Evolutionary conservation across 2,797 vertebrate genomes (phyloP).

Genomic region (Cetoscarus ocellatus): DNA sequence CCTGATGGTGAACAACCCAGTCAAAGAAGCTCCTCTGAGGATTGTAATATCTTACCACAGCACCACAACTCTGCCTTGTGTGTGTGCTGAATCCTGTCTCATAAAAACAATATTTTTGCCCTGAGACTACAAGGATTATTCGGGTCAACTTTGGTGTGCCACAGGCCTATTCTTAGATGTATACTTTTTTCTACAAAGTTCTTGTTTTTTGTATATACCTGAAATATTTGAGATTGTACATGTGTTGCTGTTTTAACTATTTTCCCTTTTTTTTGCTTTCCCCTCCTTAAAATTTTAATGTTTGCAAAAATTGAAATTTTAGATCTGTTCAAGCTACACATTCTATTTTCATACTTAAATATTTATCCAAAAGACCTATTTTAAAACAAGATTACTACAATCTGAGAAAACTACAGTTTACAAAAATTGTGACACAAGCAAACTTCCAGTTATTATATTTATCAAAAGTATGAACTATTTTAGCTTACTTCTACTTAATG

Average conservation of each 20-base stretch:
- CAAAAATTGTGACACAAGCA: constrained; percentile 10
- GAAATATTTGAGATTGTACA: constrained; percentile 59
- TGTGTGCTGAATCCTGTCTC: constrained; percentile 67
- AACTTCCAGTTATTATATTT: constrained; percentile 44
- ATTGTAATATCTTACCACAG: constrained; percentile 57
- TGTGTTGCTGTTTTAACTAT: constrained; percentile 43
- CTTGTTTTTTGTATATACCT: constrained; percentile 66
- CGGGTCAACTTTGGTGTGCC: constrained; percentile 38
- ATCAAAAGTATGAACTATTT: constrained; percentile 18
- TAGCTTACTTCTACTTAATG: constrained; percentile 27
- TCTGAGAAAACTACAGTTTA: constrained; percentile 26
- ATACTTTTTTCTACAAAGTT: constrained; percentile 61
- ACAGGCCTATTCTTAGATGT: constrained; percentile 55
- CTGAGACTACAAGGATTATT: constrained; percentile 21
- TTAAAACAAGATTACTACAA: constrained; percentile 49
- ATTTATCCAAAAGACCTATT: constrained; percentile 65
- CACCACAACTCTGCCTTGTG: constrained; percentile 73
- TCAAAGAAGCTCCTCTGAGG: constrained; percentile 60
- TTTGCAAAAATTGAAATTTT: constrained; percentile 34
- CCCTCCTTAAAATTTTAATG: constrained; percentile 32
- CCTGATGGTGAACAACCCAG: constrained; percentile 40
- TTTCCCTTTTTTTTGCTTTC: constrained; percentile 2
- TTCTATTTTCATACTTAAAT: constrained; percentile 73
- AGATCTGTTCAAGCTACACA: constrained; percentile 43
- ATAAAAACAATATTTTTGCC: not conserved